Percentiles rank a stretch among this genome's conserved stretches.
Conservation (phyloP, 2,888 invertebrate species). For the Ischnura elegans region DNA sequence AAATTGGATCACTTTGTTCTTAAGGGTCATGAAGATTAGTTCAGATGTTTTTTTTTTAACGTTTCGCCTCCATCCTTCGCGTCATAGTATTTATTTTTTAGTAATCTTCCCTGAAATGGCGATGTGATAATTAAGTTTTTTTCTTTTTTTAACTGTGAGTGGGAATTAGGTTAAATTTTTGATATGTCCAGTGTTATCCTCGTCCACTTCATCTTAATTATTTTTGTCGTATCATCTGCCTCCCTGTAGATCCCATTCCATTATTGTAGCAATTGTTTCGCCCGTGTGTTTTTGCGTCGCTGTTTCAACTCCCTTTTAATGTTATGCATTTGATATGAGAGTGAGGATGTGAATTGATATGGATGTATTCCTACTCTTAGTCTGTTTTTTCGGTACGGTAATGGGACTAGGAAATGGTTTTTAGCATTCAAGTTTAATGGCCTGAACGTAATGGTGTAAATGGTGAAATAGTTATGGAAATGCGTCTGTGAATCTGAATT, state of each 20-base stretch:
- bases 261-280: neutral
- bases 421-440: no score
- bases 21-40: neutral
- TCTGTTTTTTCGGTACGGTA: no score
- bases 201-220: neutral
- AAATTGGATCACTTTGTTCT: neutral
- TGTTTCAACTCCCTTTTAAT: neutral
- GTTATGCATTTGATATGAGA: no score
- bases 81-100: neutral
- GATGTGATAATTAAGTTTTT: neutral
- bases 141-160: neutral
- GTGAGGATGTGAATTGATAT: no score
- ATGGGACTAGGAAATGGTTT: no score
- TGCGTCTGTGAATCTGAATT: no score
- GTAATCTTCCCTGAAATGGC: neutral
- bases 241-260: neutral
- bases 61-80: neutral
- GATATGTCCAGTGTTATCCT: neutral
- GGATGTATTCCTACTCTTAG: no score
- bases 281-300: neutral
- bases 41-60: neutral
- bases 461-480: no score
- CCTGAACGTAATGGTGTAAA: no score
- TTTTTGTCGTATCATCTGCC: neutral
- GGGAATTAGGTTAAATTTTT: neutral